Evolutionary conservation across 2,888 invertebrate genomes (phyloP).

Genomic region (Orthonevra nobilis): DNA sequence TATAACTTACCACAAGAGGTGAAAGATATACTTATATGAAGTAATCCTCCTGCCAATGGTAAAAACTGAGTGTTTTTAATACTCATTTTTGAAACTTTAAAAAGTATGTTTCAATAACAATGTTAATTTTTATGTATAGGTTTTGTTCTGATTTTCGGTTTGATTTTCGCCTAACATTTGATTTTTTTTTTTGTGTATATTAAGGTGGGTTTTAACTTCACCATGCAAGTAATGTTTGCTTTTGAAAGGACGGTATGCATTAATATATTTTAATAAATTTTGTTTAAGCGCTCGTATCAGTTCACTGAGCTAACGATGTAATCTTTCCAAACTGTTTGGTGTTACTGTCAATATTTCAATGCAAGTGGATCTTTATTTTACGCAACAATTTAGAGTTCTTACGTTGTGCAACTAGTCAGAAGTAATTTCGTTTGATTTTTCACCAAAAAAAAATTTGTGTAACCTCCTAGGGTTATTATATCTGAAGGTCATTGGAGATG

Average conservation of each 20-base stretch:
- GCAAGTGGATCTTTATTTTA: too few relatives aligned
- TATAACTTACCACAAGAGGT: constrained; percentile 11
- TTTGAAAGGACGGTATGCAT: constrained; percentile 62
- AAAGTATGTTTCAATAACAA: constrained; percentile 52
- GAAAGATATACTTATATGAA: background rate
- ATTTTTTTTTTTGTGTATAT: constrained; percentile 48
- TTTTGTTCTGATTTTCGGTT: constrained; percentile 32
- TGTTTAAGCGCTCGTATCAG: constrained; percentile 33
- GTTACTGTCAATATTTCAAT: too few relatives aligned
- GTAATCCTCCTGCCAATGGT: too few relatives aligned
- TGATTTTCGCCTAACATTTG: constrained; percentile 55
- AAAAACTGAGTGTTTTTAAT: constrained; percentile 24
- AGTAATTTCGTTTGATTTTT: too few relatives aligned
- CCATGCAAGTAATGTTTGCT: constrained; percentile 59
- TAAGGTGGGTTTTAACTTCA: constrained; percentile 66
- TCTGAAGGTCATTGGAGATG: too few relatives aligned
- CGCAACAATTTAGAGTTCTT: too few relatives aligned
- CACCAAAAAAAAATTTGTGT: too few relatives aligned
- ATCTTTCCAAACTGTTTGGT: too few relatives aligned
- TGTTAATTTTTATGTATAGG: constrained; percentile 4
- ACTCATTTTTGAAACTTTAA: constrained; percentile 39
- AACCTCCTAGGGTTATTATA: too few relatives aligned
- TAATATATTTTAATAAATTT: constrained; percentile 25
- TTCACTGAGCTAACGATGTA: too few relatives aligned
- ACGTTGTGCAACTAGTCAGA: too few relatives aligned